phyloP scores from a whole-genome alignment of 2,797 vertebrate genomes.

The Linurgus olivaceus region DNA sequence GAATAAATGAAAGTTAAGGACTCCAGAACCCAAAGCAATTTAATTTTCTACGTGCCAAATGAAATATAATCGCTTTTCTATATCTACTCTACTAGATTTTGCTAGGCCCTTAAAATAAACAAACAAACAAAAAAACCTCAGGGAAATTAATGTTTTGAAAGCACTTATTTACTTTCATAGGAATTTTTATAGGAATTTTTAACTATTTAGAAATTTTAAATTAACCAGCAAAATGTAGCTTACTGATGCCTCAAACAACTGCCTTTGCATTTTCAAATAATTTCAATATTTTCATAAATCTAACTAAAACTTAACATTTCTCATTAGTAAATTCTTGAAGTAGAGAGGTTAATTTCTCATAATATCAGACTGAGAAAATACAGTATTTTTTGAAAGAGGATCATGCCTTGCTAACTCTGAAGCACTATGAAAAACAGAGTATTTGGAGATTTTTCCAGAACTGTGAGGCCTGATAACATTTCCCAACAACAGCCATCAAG shows the following conservation, averaged over 20 bases:
- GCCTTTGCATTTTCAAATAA: background rate
- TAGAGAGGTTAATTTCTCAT: background rate
- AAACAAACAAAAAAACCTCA: background rate
- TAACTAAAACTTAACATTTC: background rate
- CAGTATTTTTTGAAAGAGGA: background rate
- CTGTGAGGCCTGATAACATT: background rate
- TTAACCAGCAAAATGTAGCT: background rate
- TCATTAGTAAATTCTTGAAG: background rate
- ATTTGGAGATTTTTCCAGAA: background rate
- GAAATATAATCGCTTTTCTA: conserved; percentile 6
- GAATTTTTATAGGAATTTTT: background rate
- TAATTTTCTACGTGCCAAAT: background rate
- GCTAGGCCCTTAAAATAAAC: background rate
- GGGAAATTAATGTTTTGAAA: background rate
- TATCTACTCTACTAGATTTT: background rate
- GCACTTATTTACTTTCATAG: background rate
- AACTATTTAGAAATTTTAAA: background rate
- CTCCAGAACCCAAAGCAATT: background rate
- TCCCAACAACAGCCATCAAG: background rate
- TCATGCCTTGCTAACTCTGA: background rate
- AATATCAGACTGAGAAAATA: background rate
- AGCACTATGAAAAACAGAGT: background rate
- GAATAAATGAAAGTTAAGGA: conserved; percentile 36
- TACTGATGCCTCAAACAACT: background rate
- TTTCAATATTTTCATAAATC: background rate